These are phyloP conservation scores for Arvicola amphibius DNA, from an alignment of 2,797 vertebrate genomes.

Conservation along the genomic window DNA sequence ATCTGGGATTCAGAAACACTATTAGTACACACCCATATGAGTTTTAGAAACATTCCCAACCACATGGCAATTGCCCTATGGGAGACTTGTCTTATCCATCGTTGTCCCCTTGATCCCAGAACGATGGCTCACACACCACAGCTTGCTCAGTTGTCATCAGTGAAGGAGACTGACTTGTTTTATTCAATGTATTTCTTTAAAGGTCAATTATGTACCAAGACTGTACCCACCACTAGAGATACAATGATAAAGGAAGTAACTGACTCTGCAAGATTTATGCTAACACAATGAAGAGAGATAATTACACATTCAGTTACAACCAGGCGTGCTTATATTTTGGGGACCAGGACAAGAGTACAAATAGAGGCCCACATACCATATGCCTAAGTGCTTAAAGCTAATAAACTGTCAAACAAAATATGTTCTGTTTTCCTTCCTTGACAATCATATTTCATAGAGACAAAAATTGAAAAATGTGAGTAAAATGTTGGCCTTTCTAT, in stretches of 20 bases:
- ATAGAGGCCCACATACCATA: constrained; percentile 67
- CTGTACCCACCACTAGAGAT: background rate
- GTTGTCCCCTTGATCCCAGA: background rate
- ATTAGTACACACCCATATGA: background rate
- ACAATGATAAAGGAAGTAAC: constrained; percentile 28
- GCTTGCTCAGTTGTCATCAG: background rate
- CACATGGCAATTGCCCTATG: background rate
- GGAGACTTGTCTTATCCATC: background rate
- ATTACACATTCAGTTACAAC: constrained; percentile 3
- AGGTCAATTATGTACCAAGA: background rate
- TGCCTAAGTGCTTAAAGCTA: constrained; percentile 71
- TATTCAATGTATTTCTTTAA: constrained; percentile 3
- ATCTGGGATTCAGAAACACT: background rate
- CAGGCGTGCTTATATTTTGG: constrained; percentile 40
- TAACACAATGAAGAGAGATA: constrained; percentile 46
- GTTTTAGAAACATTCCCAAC: background rate
- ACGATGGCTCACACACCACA: background rate
- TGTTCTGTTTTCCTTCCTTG: constrained; percentile 65
- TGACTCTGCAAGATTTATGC: background rate
- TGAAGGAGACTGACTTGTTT: constrained; percentile 3
- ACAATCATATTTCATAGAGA: constrained; percentile 70
- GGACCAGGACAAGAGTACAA: constrained; percentile 50
- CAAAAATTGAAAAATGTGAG: constrained; percentile 64
- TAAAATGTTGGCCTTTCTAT: constrained; percentile 65
- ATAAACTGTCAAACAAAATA: constrained; percentile 75